A percentile compares a stretch with the other conserved stretches of the same genome.
Conservation (phyloP, 2,888 invertebrate species). For the Luperina nickerlii region DNA sequence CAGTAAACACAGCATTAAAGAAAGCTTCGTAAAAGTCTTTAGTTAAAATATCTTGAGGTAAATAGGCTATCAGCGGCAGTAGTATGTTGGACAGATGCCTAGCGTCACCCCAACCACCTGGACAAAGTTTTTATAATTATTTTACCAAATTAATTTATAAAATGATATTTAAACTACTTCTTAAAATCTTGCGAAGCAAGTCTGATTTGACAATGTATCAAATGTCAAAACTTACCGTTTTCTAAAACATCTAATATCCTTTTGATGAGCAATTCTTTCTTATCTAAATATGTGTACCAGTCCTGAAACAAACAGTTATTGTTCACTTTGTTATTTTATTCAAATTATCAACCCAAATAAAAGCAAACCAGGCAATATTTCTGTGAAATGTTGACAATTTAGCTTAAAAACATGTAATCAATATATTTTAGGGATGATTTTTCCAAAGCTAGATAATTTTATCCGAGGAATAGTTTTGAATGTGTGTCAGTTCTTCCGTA, state of each 20-base stretch:
- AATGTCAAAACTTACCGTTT: constrained; percentile 75
- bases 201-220: background rate
- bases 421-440: background rate
- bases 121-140: constrained; percentile 1
- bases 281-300: constrained; percentile 93
- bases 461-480: too few relatives aligned
- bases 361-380: background rate
- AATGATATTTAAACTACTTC: background rate
- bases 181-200: background rate
- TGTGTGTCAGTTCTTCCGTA: too few relatives aligned
- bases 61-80: constrained; percentile 93
- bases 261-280: constrained; percentile 92
- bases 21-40: constrained; percentile 91
- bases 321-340: background rate
- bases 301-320: constrained; percentile 85
- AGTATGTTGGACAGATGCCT: constrained; percentile 93
- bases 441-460: too few relatives aligned
- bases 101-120: constrained; percentile 95
- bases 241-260: constrained; percentile 79
- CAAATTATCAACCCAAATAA: background rate
- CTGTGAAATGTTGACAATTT: background rate
- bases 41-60: constrained; percentile 89
- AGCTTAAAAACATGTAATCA: background rate
- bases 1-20: constrained; percentile 92
- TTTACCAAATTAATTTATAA: background rate